These are phyloP conservation scores for Drosophila pandora DNA, from an alignment of 1,140 invertebrate species.

Conservation along the genomic window DNA sequence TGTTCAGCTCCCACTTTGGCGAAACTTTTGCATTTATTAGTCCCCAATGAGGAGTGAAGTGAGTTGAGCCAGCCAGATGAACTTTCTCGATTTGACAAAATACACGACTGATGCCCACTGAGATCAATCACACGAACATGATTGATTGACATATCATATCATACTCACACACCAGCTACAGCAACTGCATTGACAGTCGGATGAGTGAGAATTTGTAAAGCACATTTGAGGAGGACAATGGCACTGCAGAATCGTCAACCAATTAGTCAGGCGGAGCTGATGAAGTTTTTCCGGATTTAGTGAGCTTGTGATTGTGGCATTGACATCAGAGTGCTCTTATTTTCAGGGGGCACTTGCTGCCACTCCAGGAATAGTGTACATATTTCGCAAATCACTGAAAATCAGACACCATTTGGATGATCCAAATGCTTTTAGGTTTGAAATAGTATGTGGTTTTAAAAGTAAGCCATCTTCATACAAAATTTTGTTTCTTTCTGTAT, in stretches of 20 bases:
- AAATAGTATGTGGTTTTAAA: no score
- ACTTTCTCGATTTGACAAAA: constrained; percentile 52
- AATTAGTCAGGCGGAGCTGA: constrained; percentile 46
- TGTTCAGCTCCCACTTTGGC: neutral
- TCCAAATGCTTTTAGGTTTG: no score
- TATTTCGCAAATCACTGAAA: constrained; percentile 10
- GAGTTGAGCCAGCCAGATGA: neutral
- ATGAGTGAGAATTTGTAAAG: constrained; percentile 64
- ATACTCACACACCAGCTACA: neutral
- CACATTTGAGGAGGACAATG: constrained; percentile 34
- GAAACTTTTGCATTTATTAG: constrained; percentile 35
- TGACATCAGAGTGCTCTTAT: constrained; percentile 20
- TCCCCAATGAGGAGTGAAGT: constrained; percentile 5
- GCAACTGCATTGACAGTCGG: constrained; percentile 26
- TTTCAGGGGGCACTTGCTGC: constrained; percentile 10
- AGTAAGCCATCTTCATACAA: no score
- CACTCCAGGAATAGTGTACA: constrained; percentile 10
- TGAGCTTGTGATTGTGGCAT: constrained; percentile 21
- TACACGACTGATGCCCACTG: constrained; percentile 46
- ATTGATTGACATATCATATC: constrained; percentile 74
- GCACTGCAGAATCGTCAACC: constrained; percentile 27
- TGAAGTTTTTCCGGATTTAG: constrained; percentile 31
- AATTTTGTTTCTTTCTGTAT: no score
- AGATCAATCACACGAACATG: constrained; percentile 60
- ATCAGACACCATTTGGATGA: neutral